Evolutionary conservation across 2,888 invertebrate species (phyloP).

Genomic region (Eupithecia pulchellata): DNA sequence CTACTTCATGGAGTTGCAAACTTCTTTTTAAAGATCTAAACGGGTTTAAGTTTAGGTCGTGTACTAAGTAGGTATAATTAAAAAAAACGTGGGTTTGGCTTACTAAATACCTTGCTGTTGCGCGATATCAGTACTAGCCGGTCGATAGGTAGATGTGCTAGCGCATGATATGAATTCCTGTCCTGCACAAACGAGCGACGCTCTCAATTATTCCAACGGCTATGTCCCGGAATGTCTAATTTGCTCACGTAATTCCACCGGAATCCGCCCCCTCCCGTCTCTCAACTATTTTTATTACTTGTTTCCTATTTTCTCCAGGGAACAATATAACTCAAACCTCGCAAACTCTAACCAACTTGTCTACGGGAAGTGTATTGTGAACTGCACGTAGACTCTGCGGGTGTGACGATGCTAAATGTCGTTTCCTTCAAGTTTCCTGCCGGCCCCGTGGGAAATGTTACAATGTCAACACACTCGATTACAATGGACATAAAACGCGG

Average conservation of each 20-base stretch:
- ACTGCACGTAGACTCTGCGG: conserved; percentile 69
- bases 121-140: conserved; percentile 18
- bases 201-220: conserved; percentile 77
- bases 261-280: conserved; percentile 78
- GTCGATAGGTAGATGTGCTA: conserved; percentile 35
- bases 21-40: neutral
- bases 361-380: conserved; percentile 76
- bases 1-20: neutral
- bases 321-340: conserved; percentile 77
- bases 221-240: conserved; percentile 83
- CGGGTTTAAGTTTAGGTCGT: neutral
- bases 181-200: conserved; percentile 60
- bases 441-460: conserved; percentile 62
- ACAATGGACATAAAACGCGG: conserved; percentile 27
- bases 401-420: conserved; percentile 51
- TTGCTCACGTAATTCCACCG: conserved; percentile 83
- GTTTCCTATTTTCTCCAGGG: conserved; percentile 82
- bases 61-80: neutral
- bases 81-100: neutral
- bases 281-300: conserved; percentile 83
- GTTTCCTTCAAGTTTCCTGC: conserved; percentile 59
- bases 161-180: conserved; percentile 50
- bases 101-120: neutral
- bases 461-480: conserved; percentile 29
- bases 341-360: conserved; percentile 75